phyloP scores from a whole-genome alignment of 2,888 invertebrate species.

The Chrysolina oricalcia region DNA sequence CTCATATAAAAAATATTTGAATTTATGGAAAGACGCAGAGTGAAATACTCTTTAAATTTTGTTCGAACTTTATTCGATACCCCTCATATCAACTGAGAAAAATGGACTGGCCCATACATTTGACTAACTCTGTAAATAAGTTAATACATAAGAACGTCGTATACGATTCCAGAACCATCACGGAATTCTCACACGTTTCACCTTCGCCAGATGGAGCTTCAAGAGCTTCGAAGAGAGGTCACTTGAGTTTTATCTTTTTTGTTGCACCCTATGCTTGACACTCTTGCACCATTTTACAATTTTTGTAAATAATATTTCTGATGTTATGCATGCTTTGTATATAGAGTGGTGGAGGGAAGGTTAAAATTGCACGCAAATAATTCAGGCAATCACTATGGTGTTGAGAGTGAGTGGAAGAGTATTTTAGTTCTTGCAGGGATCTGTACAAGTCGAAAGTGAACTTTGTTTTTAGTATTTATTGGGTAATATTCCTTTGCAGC shows the following conservation, averaged over 20 bases:
- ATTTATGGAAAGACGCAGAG: too few relatives aligned
- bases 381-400: constrained; percentile 21
- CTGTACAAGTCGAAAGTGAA: neutral
- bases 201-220: constrained; percentile 57
- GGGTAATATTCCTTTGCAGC: neutral
- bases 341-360: constrained; percentile 35
- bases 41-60: too few relatives aligned
- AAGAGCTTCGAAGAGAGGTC: constrained; percentile 55
- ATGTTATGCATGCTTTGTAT: constrained; percentile 35
- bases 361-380: neutral
- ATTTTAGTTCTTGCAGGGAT: neutral
- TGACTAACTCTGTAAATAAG: too few relatives aligned
- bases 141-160: too few relatives aligned
- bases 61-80: too few relatives aligned
- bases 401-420: constrained; percentile 12
- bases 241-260: constrained; percentile 52
- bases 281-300: constrained; percentile 50
- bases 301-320: constrained; percentile 48
- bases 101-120: too few relatives aligned
- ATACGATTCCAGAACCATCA: neutral
- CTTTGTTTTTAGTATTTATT: constrained; percentile 22
- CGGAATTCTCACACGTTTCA: neutral
- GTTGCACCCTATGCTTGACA: constrained; percentile 49
- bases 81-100: too few relatives aligned
- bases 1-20: too few relatives aligned